These are phyloP conservation scores for Odontesthes bonariensis DNA, from an alignment of 2,113 vertebrate species.

Conservation along the genomic window DNA sequence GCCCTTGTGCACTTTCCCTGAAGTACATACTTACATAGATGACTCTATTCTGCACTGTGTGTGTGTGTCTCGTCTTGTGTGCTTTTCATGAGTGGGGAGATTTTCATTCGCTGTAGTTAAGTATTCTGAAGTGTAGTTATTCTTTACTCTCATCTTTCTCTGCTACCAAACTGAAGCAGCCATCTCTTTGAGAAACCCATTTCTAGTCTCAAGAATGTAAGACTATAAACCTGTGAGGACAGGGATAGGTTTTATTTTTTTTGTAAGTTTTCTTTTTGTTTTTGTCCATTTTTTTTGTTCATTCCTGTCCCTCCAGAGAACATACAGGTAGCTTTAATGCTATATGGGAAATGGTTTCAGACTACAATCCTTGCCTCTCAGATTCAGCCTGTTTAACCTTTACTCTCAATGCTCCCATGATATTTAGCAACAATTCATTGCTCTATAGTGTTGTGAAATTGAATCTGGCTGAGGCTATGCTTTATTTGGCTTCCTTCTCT, in stretches of 20 bases:
- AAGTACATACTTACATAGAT: slow-evolving; percentile 69
- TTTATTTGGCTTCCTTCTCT: slow-evolving; percentile 53
- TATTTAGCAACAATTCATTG: slow-evolving; percentile 30
- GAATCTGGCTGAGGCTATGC: slow-evolving; percentile 21
- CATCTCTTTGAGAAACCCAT: slow-evolving; percentile 30
- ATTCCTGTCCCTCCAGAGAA: slow-evolving; percentile 29
- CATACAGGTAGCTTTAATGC: slow-evolving; percentile 43
- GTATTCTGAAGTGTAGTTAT: slow-evolving; percentile 67
- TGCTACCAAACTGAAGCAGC: slow-evolving; percentile 45
- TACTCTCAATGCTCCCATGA: slow-evolving; percentile 27
- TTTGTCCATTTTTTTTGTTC: slow-evolving; percentile 10
- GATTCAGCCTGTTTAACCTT: slow-evolving; percentile 41
- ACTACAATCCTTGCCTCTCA: slow-evolving; percentile 14
- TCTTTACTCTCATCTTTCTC: slow-evolving; percentile 37
- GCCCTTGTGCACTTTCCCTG: slow-evolving; percentile 73
- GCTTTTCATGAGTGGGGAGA: slow-evolving; percentile 54
- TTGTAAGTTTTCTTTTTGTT: background rate
- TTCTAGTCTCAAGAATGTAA: slow-evolving; percentile 31
- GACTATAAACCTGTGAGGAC: background rate
- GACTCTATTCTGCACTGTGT: slow-evolving; percentile 55
- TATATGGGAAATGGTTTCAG: slow-evolving; percentile 29
- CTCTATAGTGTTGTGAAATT: slow-evolving; percentile 37
- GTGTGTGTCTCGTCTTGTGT: slow-evolving; percentile 43
- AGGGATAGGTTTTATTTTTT: background rate
- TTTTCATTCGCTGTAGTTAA: slow-evolving; percentile 27